A percentile compares a stretch with the other conserved stretches of the same genome.
Conservation (phyloP, 2,113 vertebrate species). For the Chascanopsetta lugubris region DNA sequence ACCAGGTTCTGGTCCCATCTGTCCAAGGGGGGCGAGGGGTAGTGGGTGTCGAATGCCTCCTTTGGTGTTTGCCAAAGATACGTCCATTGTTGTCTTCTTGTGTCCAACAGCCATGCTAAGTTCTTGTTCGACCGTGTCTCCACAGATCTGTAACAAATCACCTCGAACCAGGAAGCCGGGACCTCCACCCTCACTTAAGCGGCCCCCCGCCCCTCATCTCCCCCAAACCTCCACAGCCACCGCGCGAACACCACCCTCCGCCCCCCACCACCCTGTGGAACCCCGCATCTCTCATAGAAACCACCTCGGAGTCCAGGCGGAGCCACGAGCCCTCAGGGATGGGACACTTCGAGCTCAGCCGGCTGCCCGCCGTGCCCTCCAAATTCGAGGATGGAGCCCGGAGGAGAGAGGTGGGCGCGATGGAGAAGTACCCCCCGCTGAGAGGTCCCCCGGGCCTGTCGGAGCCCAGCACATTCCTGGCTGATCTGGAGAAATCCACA, state of each 20-base stretch:
- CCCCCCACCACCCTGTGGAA: slow-evolving; percentile 94
- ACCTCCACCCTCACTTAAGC: slow-evolving; percentile 87
- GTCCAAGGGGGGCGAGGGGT: no score
- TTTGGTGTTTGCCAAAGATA: no score
- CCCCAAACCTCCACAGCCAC: slow-evolving; percentile 90
- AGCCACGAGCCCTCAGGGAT: slow-evolving; percentile 84
- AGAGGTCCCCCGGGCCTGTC: slow-evolving; percentile 78
- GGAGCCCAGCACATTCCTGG: slow-evolving; percentile 88
- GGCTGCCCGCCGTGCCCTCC: slow-evolving; percentile 77
- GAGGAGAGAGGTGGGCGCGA: slow-evolving; percentile 83
- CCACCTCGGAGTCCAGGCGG: slow-evolving; percentile 82
- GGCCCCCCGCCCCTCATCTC: slow-evolving; percentile 96
- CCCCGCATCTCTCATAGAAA: slow-evolving; percentile 91
- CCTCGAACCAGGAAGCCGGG: slow-evolving; percentile 85
- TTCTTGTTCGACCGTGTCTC: slow-evolving; percentile 37
- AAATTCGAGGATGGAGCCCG: slow-evolving; percentile 86
- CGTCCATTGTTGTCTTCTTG: no score
- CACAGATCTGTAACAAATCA: slow-evolving; percentile 85
- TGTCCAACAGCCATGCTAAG: slow-evolving; percentile 15
- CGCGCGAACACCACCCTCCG: slow-evolving; percentile 80
- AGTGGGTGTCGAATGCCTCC: no score
- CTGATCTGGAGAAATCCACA: slow-evolving; percentile 93
- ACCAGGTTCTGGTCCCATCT: no score
- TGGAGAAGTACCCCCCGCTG: slow-evolving; percentile 86
- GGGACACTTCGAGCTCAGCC: slow-evolving; percentile 83